These are phyloP conservation scores for Corythornis leucogaster DNA, from an alignment of 2,797 vertebrate genomes.

Conservation along the genomic window DNA sequence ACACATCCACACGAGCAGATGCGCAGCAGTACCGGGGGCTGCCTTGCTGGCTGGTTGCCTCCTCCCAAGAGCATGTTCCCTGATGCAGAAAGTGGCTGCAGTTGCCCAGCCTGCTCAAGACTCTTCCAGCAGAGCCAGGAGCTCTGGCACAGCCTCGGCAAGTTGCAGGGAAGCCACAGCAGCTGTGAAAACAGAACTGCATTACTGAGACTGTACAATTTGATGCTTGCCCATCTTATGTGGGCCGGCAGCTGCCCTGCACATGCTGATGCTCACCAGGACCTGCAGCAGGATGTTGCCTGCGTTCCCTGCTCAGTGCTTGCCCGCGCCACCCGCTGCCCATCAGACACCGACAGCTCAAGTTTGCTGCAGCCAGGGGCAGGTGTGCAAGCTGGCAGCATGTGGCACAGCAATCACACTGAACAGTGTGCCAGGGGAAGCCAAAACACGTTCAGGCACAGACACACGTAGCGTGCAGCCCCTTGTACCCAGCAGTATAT, in stretches of 20 bases:
- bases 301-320: not conserved
- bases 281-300: not conserved
- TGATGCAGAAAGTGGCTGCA: rapidly evolving
- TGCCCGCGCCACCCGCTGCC: not conserved
- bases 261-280: not conserved
- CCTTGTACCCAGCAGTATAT: not conserved
- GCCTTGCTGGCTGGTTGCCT: not conserved
- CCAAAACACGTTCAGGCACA: rapidly evolving
- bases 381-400: not conserved
- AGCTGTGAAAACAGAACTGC: not conserved
- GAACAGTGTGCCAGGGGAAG: rapidly evolving
- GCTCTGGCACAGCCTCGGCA: not conserved
- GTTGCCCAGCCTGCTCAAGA: not conserved
- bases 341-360: rapidly evolving
- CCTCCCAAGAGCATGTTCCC: not conserved
- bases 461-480: rapidly evolving
- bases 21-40: rapidly evolving
- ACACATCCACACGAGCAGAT: rapidly evolving
- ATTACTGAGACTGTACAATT: not conserved
- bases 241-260: rapidly evolving
- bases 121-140: not conserved
- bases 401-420: not conserved
- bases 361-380: not conserved
- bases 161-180: not conserved
- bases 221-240: not conserved